Evolutionary conservation across 2,797 vertebrate genomes (phyloP).

Genomic region (Gallinago nigripennis): DNA sequence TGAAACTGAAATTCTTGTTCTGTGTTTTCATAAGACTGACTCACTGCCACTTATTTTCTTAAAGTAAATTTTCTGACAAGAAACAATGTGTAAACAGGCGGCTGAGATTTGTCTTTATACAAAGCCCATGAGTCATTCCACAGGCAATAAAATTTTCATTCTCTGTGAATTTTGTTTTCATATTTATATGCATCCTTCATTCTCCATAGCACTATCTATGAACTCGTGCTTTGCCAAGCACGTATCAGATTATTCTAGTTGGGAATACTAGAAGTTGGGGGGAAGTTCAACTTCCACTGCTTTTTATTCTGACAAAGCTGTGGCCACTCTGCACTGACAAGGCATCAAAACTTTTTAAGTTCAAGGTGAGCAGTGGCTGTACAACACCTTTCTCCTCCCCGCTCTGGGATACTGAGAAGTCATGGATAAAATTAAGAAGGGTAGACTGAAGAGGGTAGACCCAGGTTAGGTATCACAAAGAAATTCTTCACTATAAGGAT

Average conservation of each 20-base stretch:
- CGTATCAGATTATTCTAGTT: not conserved
- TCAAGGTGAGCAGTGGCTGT: too few relatives aligned
- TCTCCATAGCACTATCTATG: not conserved
- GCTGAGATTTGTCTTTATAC: not conserved
- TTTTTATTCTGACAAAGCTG: not conserved
- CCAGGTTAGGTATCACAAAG: too few relatives aligned
- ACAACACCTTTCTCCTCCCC: too few relatives aligned
- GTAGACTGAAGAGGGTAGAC: too few relatives aligned
- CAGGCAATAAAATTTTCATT: not conserved
- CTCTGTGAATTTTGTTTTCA: not conserved
- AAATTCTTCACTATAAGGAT: too few relatives aligned
- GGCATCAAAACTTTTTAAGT: not conserved
- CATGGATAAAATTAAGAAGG: too few relatives aligned
- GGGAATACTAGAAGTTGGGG: not conserved
- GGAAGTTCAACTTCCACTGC: not conserved
- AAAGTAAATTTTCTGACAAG: not conserved
- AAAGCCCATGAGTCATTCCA: not conserved
- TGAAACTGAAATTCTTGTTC: not conserved
- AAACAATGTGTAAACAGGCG: not conserved
- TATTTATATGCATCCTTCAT: not conserved
- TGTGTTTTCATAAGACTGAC: not conserved
- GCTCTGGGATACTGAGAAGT: too few relatives aligned
- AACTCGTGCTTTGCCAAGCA: not conserved
- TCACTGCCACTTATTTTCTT: not conserved
- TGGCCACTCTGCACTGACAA: not conserved